A percentile compares a stretch with the other conserved stretches of the same genome.
These are phyloP conservation scores for Paramacrobiotus metropolitanus DNA, from an alignment of 1,140 invertebrate genomes.

Conservation along the genomic window DNA sequence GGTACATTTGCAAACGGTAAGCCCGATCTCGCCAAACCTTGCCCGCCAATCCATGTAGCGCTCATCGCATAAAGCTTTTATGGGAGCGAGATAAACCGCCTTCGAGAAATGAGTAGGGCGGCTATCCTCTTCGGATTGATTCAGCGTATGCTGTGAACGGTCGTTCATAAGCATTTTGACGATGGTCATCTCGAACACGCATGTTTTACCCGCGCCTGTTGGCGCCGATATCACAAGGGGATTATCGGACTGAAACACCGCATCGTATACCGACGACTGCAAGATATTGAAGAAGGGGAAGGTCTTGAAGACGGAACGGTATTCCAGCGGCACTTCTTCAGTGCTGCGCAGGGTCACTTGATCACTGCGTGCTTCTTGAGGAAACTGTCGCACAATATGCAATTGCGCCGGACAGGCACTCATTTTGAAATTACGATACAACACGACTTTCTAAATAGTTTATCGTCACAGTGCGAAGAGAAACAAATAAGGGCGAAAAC, in stretches of 20 bases:
- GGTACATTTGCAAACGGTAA: conserved; percentile 42
- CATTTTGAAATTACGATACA: too few relatives aligned
- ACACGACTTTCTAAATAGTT: too few relatives aligned
- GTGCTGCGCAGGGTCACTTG: neutral
- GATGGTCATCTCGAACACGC: conserved; percentile 52
- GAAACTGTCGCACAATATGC: neutral
- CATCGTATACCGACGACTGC: conserved; percentile 41
- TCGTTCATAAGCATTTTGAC: conserved; percentile 32
- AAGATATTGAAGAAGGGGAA: conserved; percentile 44
- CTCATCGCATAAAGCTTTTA: conserved; percentile 51
- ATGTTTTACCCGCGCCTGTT: conserved; percentile 57
- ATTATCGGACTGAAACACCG: conserved; percentile 38
- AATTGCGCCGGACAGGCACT: neutral
- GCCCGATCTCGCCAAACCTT: conserved; percentile 37
- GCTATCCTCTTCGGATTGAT: neutral
- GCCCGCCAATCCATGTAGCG: conserved; percentile 40
- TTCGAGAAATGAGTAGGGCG: conserved; percentile 5
- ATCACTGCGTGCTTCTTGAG: neutral
- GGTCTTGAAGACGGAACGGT: conserved; percentile 29
- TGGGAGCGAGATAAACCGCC: conserved; percentile 29
- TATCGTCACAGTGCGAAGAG: too few relatives aligned
- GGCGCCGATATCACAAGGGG: conserved; percentile 47
- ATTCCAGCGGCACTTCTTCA: conserved; percentile 21
- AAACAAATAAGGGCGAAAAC: too few relatives aligned
- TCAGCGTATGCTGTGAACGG: neutral